phyloP scores from a whole-genome alignment of 2,888 invertebrate species.

The Physocephala rufipes region DNA sequence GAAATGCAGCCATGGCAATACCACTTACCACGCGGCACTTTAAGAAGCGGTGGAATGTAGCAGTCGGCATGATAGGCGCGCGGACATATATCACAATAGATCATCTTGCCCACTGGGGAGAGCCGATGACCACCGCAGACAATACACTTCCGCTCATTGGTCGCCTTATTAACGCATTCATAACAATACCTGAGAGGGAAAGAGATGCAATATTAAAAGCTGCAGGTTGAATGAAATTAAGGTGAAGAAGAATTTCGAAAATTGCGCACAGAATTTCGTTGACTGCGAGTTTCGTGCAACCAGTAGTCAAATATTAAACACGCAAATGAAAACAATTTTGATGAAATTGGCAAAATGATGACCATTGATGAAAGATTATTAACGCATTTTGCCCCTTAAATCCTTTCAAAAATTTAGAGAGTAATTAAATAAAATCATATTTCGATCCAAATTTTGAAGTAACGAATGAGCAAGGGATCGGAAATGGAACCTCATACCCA shows the following conservation, averaged over 20 bases:
- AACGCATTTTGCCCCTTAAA: not conserved
- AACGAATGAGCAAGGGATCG: not conserved
- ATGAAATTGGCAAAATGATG: not conserved
- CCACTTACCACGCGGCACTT: constrained; percentile 87
- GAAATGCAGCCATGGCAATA: constrained; percentile 88
- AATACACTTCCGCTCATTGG: constrained; percentile 91
- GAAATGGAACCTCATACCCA: too few species aligned
- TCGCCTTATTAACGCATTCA: constrained; percentile 93
- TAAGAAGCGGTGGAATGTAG: constrained; percentile 84
- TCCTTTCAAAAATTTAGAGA: not conserved
- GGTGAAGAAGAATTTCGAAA: constrained; percentile 11
- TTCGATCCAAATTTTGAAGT: not conserved
- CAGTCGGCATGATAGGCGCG: constrained; percentile 94
- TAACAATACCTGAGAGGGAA: constrained; percentile 82
- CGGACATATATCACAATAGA: constrained; percentile 90
- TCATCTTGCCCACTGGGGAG: constrained; percentile 71
- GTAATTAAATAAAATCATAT: too few species aligned
- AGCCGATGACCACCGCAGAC: constrained; percentile 84
- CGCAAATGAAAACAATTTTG: constrained; percentile 17
- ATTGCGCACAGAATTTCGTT: constrained; percentile 26
- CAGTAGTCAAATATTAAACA: not conserved
- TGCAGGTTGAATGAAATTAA: not conserved
- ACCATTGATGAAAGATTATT: not conserved
- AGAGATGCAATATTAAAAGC: not conserved
- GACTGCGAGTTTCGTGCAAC: not conserved